These are phyloP conservation scores for Megamerina dolium DNA, from an alignment of 2,888 invertebrate species.

Conservation along the genomic window DNA sequence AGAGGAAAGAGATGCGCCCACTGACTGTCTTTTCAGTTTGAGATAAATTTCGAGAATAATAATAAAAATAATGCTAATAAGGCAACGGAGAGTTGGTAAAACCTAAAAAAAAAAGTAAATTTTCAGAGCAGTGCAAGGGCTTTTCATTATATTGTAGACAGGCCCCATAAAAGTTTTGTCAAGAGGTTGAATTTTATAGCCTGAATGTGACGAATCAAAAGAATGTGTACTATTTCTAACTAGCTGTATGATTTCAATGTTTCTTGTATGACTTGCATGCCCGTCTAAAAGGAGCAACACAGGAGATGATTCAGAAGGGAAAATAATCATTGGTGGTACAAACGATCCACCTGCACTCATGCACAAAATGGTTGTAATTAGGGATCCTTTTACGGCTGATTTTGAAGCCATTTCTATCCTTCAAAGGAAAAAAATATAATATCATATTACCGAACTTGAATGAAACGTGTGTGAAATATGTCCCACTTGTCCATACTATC, in stretches of 20 bases:
- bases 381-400: conserved; percentile 13
- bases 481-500: conserved; percentile 1
- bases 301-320: conserved; percentile 11
- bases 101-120: too few relatives aligned
- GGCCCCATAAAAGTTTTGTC: conserved; percentile 18
- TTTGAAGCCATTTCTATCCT: conserved; percentile 5
- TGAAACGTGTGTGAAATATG: too few relatives aligned
- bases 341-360: conserved; percentile 15
- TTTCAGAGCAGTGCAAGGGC: too few relatives aligned
- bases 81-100: too few relatives aligned
- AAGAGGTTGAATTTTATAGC: conserved; percentile 17
- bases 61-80: too few relatives aligned
- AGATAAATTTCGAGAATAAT: too few relatives aligned
- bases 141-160: too few relatives aligned
- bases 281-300: conserved; percentile 17
- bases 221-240: conserved; percentile 11
- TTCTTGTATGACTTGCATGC: conserved; percentile 16
- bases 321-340: conserved; percentile 13
- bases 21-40: too few relatives aligned
- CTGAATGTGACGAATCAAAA: conserved; percentile 15
- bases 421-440: too few relatives aligned
- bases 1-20: too few relatives aligned
- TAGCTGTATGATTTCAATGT: conserved; percentile 13
- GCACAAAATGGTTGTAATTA: conserved; percentile 14
- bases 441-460: too few relatives aligned